Percentiles rank a stretch among this genome's conserved stretches.
Evolutionary conservation across 2,113 vertebrate species (phyloP).

Genomic region (Chionomys nivalis): DNA sequence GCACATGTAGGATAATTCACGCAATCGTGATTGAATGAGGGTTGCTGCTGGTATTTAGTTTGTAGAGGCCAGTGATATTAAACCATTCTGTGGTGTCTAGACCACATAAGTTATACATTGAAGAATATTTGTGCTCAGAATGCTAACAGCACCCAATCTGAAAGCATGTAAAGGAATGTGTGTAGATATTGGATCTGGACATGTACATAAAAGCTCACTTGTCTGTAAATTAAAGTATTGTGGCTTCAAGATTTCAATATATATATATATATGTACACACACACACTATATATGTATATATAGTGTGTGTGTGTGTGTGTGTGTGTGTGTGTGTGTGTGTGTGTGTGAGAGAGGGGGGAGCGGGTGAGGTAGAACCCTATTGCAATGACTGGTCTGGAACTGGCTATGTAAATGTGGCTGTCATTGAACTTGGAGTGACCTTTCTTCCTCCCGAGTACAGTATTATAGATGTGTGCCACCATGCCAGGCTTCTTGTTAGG

Average conservation of each 20-base stretch:
- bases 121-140: slow-evolving; percentile 17
- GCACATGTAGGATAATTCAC: neutral
- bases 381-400: neutral
- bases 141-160: neutral
- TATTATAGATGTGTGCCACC: neutral
- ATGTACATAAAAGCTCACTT: neutral
- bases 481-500: slow-evolving; percentile 8
- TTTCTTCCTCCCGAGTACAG: too few relatives aligned
- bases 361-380: neutral
- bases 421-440: neutral
- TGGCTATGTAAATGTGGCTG: neutral
- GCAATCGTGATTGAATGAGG: neutral
- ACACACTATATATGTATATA: too few relatives aligned
- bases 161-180: slow-evolving; percentile 45
- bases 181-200: neutral
- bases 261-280: too few relatives aligned
- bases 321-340: neutral
- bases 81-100: neutral
- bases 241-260: neutral
- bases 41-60: slow-evolving; percentile 18
- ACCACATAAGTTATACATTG: neutral
- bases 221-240: neutral
- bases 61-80: neutral
- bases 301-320: neutral
- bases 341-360: too few relatives aligned